Evolutionary conservation across 2,888 invertebrate species (phyloP), one percentile per base, ranked within the genome.

Genomic region (Thysanoteuthis rhombus): DNA sequence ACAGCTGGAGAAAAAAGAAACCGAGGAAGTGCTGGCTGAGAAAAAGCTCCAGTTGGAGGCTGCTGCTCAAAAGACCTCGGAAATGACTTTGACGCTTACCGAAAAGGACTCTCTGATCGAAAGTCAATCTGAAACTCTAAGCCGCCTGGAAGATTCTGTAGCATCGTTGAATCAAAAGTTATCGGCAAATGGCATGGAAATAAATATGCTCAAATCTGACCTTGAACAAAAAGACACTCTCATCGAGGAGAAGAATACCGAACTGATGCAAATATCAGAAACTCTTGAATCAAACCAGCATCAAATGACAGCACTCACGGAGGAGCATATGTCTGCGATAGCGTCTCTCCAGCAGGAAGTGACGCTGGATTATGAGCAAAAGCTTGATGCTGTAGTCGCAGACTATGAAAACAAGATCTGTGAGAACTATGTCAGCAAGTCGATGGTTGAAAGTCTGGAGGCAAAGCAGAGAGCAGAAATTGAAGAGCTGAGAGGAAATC

Each of bases 321-420:
- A 92, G 16, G n/a, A 92, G n/a, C 92, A 92, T 19, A 19, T 32
- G 32, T 28, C 92, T 45, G 92, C 40, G 8, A 92, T 92, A 6
- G 32, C 19, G n/a, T n/a, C 22, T 28, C 16, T 92, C 32, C 92
- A 92, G 45, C 42, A 92, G 3, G 45, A 92, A n/a, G 19, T 42
- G 19, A 92, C 19, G 36, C n/a, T 40, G 92, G 92, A 92, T n/a
- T 92, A 92, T 2, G 92, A 92, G 25, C n/a, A 25, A 32, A 39
- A 45, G 32, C 40, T 92, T 36, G n/a, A n/a, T 42, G 40, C 92
- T 42, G n/a, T 92, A 19, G 45, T 45, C 16, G 45, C 42, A n/a
- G 92, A 92, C 19, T 92, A 92, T 45, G 92, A 92, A n/a, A 39
- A 40, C 45, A 92, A 92, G 32, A 92, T 92, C 40, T 45, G 28